Base-by-base conservation (phyloP, 2,113 vertebrate species). In the Canis aureus region DNA sequence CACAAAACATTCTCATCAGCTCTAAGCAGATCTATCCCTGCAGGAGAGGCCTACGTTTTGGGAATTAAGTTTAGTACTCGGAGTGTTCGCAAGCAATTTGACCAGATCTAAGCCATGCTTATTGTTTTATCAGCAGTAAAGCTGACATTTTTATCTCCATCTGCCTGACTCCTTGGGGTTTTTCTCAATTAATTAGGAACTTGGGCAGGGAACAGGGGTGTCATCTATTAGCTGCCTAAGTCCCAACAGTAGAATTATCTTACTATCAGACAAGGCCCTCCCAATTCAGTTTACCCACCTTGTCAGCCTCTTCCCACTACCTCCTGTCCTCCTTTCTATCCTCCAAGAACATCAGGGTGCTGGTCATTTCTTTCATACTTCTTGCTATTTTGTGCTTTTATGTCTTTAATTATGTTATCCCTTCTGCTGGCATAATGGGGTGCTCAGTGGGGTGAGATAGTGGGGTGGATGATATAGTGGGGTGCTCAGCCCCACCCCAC, bases 91-190 rank as follows among this genome's bases (percentile, higher is more conserved):
- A 83, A 95, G 81, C 35, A 27, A 53, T 71, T 53, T 97, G 93
- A 78, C 91, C 43, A 97, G 87, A 97, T 95, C 92, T 43, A 8
- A 95, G 76, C 97, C 86, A 94, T 95, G 74, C 38, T 95, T 89
- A 93, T 91, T 92, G 29, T 85, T 97, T 97, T 69, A 96, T 66
- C 78, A 86, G 29, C 78, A 87, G 51, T 53, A 87, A 94, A 90
- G 55, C 53, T 96, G 80, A 84, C 80, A 81, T 73, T 96, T 97
- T 95, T 55, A 93, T 93, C 69, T 94, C 94, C 84, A 90, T 82
- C 84, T 97, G 69, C 62, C 19, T 74, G 69, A 83, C 64, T 73
- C 66, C 5, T 55, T 91, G 89, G 78, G 51, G 62, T 87, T 97
- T 92, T 92, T 94, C 87, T 83, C 95, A 96, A 74, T 94, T 74